Evolutionary conservation across 2,888 invertebrate species (phyloP).

Genomic region (Drosophila anceps): DNA sequence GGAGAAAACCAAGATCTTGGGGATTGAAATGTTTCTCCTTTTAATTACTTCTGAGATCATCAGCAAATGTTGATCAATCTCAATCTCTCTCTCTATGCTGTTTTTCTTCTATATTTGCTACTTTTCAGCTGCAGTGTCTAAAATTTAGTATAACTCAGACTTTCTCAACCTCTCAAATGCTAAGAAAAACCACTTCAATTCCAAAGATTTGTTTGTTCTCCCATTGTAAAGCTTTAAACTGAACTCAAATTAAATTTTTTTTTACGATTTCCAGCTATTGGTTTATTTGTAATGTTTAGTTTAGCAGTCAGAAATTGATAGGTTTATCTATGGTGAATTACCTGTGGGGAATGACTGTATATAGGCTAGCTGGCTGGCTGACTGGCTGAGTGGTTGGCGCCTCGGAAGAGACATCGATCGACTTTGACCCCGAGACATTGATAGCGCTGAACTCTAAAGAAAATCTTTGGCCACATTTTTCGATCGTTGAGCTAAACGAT

Average conservation of each 20-base stretch:
- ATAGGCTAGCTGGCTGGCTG: conserved; percentile 1
- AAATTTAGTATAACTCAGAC: no score
- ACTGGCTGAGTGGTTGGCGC: conserved; percentile 33
- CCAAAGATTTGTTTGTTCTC: neutral
- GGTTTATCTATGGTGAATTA: conserved; percentile 17
- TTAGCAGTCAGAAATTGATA: neutral
- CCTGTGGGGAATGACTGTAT: conserved; percentile 15
- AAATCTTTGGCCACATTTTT: conserved; percentile 39
- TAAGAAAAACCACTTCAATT: neutral
- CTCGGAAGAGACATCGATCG: conserved; percentile 25
- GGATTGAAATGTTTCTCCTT: no score
- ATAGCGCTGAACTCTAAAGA: conserved; percentile 14
- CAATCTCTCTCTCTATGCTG: neutral
- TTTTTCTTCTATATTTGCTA: no score
- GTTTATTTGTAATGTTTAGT: conserved; percentile 9
- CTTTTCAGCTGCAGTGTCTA: no score
- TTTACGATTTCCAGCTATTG: conserved; percentile 9
- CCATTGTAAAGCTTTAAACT: neutral
- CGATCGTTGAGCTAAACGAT: neutral
- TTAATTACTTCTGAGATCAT: neutral
- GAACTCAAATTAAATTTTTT: neutral
- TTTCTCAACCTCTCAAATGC: no score
- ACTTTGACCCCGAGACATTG: conserved; percentile 26
- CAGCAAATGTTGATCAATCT: neutral
- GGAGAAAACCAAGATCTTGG: no score